Evolutionary conservation across 64 coral and sea anemone genomes (phyloP).

Genomic region (Montipora foliosa): DNA sequence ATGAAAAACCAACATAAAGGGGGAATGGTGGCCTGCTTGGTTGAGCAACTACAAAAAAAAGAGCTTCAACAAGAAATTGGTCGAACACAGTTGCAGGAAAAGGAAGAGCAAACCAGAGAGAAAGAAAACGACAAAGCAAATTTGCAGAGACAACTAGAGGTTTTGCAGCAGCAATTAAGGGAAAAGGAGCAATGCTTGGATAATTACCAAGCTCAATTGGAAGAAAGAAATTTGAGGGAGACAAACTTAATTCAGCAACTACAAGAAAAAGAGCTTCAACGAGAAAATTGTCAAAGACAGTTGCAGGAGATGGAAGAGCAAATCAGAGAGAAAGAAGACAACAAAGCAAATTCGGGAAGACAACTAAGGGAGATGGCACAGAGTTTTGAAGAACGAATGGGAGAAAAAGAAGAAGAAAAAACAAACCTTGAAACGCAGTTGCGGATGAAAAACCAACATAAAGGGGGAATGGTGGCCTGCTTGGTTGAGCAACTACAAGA

Average conservation of each 20-base stretch:
- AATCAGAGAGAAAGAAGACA: not conserved
- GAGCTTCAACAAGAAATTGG: not conserved
- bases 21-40: not conserved
- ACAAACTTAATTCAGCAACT: not conserved
- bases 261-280: not conserved
- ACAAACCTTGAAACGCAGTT: not conserved
- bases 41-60: conserved; percentile 16
- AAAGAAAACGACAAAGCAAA: not conserved
- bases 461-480: not conserved
- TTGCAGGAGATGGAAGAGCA: too few species aligned
- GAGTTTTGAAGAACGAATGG: too few species aligned
- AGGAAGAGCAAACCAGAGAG: conserved; percentile 7
- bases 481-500: conserved; percentile 11
- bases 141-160: too few species aligned
- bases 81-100: not conserved
- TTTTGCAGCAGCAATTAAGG: too few species aligned
- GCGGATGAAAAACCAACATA: too few species aligned
- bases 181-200: not conserved
- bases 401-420: not conserved
- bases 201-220: not conserved
- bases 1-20: too few species aligned
- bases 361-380: not conserved
- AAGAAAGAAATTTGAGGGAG: not conserved
- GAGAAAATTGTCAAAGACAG: too few species aligned
- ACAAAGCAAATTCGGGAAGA: not conserved